These are phyloP conservation scores for Falco punctatus DNA, from an alignment of 2,113 vertebrate species.

Conservation along the genomic window DNA sequence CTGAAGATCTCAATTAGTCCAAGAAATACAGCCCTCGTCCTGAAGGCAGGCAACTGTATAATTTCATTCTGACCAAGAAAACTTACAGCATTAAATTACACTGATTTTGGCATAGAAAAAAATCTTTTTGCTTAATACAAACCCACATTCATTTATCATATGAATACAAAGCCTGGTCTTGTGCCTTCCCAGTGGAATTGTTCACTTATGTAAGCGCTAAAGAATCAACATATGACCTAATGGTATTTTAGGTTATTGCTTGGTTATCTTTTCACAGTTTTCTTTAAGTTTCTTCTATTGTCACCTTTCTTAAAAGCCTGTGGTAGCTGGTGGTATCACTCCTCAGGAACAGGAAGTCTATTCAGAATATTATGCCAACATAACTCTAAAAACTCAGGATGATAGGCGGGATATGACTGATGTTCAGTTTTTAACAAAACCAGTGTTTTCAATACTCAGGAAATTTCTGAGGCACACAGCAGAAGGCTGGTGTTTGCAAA, in stretches of 20 bases:
- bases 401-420: background rate
- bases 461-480: background rate
- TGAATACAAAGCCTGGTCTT: background rate
- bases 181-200: background rate
- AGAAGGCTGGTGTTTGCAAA: background rate
- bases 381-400: background rate
- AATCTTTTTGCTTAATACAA: background rate
- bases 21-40: background rate
- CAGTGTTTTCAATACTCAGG: background rate
- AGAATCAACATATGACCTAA: background rate
- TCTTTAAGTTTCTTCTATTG: background rate
- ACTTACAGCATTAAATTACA: background rate
- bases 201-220: background rate
- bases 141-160: background rate
- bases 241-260: background rate
- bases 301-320: background rate
- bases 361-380: background rate
- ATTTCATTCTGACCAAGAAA: background rate
- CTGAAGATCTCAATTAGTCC: background rate
- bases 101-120: background rate
- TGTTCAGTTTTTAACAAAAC: background rate
- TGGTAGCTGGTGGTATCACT: background rate
- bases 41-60: background rate
- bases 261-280: background rate
- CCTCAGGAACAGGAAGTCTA: background rate